Evolutionary conservation across 1,140 invertebrate species (phyloP).

Genomic region (Elysia chlorotica): DNA sequence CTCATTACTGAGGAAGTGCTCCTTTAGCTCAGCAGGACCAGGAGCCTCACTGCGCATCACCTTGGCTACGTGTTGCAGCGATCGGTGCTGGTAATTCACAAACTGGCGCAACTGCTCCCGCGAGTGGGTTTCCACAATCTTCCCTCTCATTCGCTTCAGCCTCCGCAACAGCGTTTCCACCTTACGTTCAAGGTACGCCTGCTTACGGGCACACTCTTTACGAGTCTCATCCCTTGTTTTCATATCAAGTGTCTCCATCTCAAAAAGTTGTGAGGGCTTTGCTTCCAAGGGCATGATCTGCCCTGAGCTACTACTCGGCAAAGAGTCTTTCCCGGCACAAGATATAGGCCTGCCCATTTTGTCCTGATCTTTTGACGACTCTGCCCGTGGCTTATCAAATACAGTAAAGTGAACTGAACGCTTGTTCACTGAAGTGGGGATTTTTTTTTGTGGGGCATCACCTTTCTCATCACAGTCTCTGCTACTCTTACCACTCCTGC

Average conservation of each 20-base stretch:
- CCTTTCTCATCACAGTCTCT: neutral
- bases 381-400: too few relatives aligned
- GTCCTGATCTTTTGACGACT: too few relatives aligned
- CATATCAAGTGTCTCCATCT: neutral
- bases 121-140: slow-evolving; percentile 74
- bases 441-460: too few relatives aligned
- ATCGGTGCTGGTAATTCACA: slow-evolving; percentile 72
- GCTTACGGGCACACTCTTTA: slow-evolving; percentile 53
- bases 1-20: slow-evolving; percentile 61
- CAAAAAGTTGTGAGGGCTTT: too few relatives aligned
- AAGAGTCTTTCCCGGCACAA: too few relatives aligned
- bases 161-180: slow-evolving; percentile 75
- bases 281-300: too few relatives aligned
- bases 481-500: neutral
- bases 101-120: slow-evolving; percentile 76
- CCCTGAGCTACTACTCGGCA: too few relatives aligned
- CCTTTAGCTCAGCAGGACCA: slow-evolving; percentile 43
- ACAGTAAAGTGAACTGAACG: too few relatives aligned
- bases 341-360: too few relatives aligned
- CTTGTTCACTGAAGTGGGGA: too few relatives aligned
- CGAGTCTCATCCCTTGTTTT: slow-evolving; percentile 20
- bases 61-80: slow-evolving; percentile 51
- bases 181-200: slow-evolving; percentile 71
- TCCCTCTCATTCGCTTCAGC: slow-evolving; percentile 75
- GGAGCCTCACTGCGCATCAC: slow-evolving; percentile 28